phyloP scores from a whole-genome alignment of 2,113 vertebrate species.

The Pionites leucogaster region DNA sequence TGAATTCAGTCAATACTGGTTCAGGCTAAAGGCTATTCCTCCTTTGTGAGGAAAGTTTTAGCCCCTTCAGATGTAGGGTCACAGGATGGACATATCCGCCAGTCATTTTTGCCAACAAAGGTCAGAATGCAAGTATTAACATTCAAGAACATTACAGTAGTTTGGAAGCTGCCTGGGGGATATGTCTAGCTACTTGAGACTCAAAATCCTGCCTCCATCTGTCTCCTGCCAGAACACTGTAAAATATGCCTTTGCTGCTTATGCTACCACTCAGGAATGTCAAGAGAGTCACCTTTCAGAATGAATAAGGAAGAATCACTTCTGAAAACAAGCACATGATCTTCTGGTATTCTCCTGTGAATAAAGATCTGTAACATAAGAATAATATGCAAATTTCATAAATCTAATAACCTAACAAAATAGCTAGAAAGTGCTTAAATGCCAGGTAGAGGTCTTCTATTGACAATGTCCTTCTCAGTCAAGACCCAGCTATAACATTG shows the following conservation, averaged over 20 bases:
- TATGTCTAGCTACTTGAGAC: slow-evolving; percentile 4
- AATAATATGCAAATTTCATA: background rate
- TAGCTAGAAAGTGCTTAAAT: background rate
- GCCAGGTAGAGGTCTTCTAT: background rate
- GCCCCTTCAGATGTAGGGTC: background rate
- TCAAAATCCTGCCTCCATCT: slow-evolving; percentile 30
- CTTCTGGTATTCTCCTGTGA: background rate
- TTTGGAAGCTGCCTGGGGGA: background rate
- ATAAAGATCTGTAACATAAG: background rate
- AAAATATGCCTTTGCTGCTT: background rate
- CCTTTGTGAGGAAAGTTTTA: background rate
- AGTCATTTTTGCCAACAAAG: background rate
- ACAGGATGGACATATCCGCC: background rate
- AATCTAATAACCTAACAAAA: background rate
- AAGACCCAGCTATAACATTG: background rate
- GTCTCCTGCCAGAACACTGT: slow-evolving; percentile 13
- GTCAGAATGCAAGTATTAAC: background rate
- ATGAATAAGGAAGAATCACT: slow-evolving; percentile 13
- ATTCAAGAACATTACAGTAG: background rate
- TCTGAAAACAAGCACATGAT: background rate
- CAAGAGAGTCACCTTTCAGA: background rate
- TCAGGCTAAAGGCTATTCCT: background rate
- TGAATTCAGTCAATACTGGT: background rate
- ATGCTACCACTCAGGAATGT: slow-evolving; percentile 11
- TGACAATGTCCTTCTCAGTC: background rate